These are phyloP conservation scores for Papilio xuthus DNA, from an alignment of 1,140 invertebrate genomes.

Conservation along the genomic window DNA sequence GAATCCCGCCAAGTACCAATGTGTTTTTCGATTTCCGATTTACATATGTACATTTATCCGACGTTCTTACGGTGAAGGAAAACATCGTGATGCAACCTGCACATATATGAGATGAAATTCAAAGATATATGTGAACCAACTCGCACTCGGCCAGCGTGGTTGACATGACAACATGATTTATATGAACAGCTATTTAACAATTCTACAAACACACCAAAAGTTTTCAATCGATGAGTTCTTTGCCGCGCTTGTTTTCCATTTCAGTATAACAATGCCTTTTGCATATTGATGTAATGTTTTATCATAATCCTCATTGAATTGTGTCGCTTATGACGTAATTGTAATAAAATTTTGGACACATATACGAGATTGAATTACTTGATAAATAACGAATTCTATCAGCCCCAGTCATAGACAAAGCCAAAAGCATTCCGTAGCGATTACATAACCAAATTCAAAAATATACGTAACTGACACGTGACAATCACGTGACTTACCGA, in stretches of 20 bases:
- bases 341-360: not conserved
- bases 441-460: too few species aligned
- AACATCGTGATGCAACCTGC: too few species aligned
- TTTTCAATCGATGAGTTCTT: not conserved
- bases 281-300: conserved; percentile 20
- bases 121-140: too few species aligned
- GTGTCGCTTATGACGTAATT: not conserved
- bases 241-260: conserved; percentile 6
- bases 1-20: too few species aligned
- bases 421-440: too few species aligned
- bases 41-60: too few species aligned
- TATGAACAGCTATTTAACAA: not conserved
- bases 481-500: too few species aligned
- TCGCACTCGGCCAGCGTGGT: too few species aligned
- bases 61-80: not conserved
- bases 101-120: too few species aligned
- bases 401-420: too few species aligned
- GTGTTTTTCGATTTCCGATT: too few species aligned
- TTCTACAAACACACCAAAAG: not conserved
- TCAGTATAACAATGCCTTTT: not conserved
- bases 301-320: conserved; percentile 4
- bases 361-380: not conserved
- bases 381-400: not conserved
- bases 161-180: not conserved
- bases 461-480: too few species aligned